phyloP scores from a whole-genome alignment of 92 coral and sea anemone species.

The Bergia puertoricense region DNA sequence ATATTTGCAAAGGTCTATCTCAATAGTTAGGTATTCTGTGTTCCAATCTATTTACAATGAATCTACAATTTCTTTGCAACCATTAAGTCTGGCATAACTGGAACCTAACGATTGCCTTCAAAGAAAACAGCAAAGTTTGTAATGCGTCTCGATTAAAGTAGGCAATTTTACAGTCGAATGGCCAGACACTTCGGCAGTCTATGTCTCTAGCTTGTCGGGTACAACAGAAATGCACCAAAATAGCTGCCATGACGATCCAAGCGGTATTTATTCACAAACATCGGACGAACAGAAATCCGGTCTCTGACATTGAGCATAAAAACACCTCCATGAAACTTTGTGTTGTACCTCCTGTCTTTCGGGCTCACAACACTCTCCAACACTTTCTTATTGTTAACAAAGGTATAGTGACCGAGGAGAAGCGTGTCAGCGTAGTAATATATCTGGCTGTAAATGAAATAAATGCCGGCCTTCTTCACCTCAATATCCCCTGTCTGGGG shows the following conservation, averaged over 20 bases:
- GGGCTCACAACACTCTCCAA: conserved; percentile 48
- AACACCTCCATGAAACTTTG: conserved; percentile 85
- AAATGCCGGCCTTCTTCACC: conserved; percentile 64
- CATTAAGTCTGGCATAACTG: not conserved
- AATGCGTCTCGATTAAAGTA: not conserved
- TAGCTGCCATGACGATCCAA: conserved; percentile 43
- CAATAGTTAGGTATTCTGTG: not conserved
- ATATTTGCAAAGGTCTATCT: not conserved
- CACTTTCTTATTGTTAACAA: conserved; percentile 55
- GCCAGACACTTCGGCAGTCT: too few species aligned
- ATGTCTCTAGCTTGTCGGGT: conserved; percentile 28
- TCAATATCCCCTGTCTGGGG: conserved; percentile 47
- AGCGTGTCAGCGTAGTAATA: conserved; percentile 48
- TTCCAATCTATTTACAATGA: not conserved
- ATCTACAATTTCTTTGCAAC: not conserved
- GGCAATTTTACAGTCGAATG: too few species aligned
- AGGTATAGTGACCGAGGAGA: conserved; percentile 57
- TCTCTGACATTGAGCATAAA: conserved; percentile 68
- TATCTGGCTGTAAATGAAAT: conserved; percentile 91
- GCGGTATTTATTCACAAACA: conserved; percentile 29
- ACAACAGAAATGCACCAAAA: conserved; percentile 81
- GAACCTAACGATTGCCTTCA: not conserved
- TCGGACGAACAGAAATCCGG: conserved; percentile 55
- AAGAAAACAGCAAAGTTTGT: not conserved
- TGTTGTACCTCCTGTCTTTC: conserved; percentile 34